A percentile compares a stretch with the other conserved stretches of the same genome.
Conservation (phyloP, 2,113 vertebrate genomes). For the Kryptolebias marmoratus region DNA sequence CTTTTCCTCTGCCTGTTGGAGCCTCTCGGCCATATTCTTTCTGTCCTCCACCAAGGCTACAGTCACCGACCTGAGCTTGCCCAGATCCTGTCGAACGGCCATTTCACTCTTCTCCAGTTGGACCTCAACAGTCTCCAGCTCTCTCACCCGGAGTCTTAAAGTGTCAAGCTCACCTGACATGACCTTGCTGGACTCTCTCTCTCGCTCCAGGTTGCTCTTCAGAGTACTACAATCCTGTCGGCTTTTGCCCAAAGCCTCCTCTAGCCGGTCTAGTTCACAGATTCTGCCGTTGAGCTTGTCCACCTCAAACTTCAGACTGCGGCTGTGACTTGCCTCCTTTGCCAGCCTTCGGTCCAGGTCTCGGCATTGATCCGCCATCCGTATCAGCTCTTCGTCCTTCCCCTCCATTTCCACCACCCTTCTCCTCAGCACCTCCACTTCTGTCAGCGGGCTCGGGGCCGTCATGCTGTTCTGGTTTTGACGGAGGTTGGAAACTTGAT, state of each 20-base stretch:
- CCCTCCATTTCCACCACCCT: slow-evolving; percentile 94
- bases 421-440: slow-evolving; percentile 92
- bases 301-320: slow-evolving; percentile 88
- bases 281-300: slow-evolving; percentile 92
- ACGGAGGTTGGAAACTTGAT: slow-evolving; percentile 73
- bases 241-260: slow-evolving; percentile 91
- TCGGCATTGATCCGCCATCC: slow-evolving; percentile 92
- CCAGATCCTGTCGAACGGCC: slow-evolving; percentile 90
- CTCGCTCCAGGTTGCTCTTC: slow-evolving; percentile 90
- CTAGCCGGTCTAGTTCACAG: slow-evolving; percentile 91
- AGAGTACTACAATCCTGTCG: slow-evolving; percentile 91
- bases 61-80: slow-evolving; percentile 92
- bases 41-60: slow-evolving; percentile 94
- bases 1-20: slow-evolving; percentile 91
- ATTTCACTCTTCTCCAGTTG: slow-evolving; percentile 90
- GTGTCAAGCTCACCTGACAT: slow-evolving; percentile 87
- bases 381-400: slow-evolving; percentile 95
- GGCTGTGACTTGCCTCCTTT: slow-evolving; percentile 85
- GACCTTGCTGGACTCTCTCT: slow-evolving; percentile 86
- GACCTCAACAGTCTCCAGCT: slow-evolving; percentile 87
- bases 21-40: slow-evolving; percentile 90
- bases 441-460: slow-evolving; percentile 84
- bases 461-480: slow-evolving; percentile 85
- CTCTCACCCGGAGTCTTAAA: slow-evolving; percentile 87
- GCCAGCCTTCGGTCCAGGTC: slow-evolving; percentile 90